Evolutionary conservation across 2,888 invertebrate species (phyloP), one percentile per base, ranked within the genome.

Genomic region (Sphaeridia pumilis): DNA sequence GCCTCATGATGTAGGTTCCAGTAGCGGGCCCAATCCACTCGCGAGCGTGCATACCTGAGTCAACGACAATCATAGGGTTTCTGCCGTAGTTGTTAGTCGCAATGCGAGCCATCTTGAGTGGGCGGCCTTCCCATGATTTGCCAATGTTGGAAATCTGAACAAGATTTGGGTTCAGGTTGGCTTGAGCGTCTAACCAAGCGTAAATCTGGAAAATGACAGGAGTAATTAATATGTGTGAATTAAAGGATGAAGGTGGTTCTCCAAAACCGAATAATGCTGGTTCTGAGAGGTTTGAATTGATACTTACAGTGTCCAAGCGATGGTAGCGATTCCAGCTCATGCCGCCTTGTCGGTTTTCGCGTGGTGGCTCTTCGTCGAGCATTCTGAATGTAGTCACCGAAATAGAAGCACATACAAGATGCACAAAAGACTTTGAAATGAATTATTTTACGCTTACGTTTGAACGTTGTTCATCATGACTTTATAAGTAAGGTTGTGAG

Each of bases 1-100:
- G 77, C 58, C 78, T 78, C 42, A 58, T 62, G 2, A 62, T 61
- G 49, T 60, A 64, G 1, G 62, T 62, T 2, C 54, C 58, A n/a
- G 60, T 60, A 2, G 62, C 62, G 17, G 64, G 62, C 20, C 57
- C 59, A 27, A 64, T 62, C 64, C 62, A 94, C 74, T 93, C 93
- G 22, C 92, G 46, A 1, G 64, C 64, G 46, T 64, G 58, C 52
- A 65, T 67, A 62, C 87, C 71, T 58, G 68, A 75, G 57, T 76
- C 76, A 26, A 76, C 71, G 68, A 73, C 73, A 31, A 76, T 70
- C n/a, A 69, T 69, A n/a, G 70, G 68, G 52, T 71, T 72, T n/a
- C 60, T 58, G 17, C 51, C 57, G 34, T 58, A 63, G 27, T 61
- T 62, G 45, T 60, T 65, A 4, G 72, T 75, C 1, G 63, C 59